A percentile compares a stretch with the other conserved stretches of the same genome.
phyloP scores from a whole-genome alignment of 2,797 vertebrate species.

The Ceyx erithaca region DNA sequence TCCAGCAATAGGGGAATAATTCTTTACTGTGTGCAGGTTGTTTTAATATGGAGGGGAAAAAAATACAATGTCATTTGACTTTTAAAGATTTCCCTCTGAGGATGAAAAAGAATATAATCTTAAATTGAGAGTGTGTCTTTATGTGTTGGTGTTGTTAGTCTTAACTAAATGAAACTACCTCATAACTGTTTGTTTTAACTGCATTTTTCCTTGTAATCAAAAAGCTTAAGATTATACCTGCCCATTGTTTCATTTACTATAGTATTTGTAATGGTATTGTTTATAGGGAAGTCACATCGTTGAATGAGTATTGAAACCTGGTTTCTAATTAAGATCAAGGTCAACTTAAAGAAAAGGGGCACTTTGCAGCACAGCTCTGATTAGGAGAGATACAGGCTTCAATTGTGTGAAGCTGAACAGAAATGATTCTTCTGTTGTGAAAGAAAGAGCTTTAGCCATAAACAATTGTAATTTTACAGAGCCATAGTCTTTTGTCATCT shows the following conservation, averaged over 20 bases:
- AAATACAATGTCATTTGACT: neutral
- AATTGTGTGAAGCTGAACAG: neutral
- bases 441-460: neutral
- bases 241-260: constrained; percentile 6
- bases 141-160: neutral
- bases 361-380: neutral
- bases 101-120: neutral
- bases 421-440: neutral
- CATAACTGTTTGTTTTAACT: neutral
- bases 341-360: neutral
- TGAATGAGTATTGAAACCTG: neutral
- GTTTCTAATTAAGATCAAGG: neutral
- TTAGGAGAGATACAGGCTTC: neutral
- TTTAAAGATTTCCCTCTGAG: constrained; percentile 18
- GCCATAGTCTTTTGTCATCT: neutral
- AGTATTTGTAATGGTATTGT: neutral
- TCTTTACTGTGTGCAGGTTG: neutral
- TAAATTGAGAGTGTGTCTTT: neutral
- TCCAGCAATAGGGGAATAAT: neutral
- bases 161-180: neutral
- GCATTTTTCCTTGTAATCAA: neutral
- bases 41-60: neutral
- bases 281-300: neutral
- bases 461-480: neutral
- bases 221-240: neutral